phyloP scores from a whole-genome alignment of 2,797 vertebrate species.

The Telmatherina bonti region DNA sequence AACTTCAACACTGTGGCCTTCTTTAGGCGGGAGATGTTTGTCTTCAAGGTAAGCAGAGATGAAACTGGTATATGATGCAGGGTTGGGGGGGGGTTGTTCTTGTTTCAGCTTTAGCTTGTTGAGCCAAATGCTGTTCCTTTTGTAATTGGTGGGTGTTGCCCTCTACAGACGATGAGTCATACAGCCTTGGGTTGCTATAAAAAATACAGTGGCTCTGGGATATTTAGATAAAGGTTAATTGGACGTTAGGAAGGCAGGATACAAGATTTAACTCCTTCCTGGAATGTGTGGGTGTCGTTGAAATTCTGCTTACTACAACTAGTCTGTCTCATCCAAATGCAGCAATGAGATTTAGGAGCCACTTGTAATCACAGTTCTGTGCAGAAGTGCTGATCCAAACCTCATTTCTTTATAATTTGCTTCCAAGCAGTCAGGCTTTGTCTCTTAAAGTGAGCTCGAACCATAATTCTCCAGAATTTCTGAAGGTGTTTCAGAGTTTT shows the following conservation, averaged over 20 bases:
- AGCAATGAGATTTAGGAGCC: not conserved
- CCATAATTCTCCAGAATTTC: not conserved
- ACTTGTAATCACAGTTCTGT: not conserved
- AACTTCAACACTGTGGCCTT: slow-evolving; percentile 98
- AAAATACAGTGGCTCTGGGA: slow-evolving; percentile 12
- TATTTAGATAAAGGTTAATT: slow-evolving; percentile 35
- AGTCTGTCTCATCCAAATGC: not conserved
- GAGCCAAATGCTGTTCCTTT: not conserved
- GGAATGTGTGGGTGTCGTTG: not conserved
- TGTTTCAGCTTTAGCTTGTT: not conserved
- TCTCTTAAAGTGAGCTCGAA: not conserved
- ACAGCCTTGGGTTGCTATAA: slow-evolving; percentile 17
- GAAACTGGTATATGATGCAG: not conserved
- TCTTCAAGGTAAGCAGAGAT: slow-evolving; percentile 91
- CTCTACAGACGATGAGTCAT: slow-evolving; percentile 36
- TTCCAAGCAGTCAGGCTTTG: not conserved
- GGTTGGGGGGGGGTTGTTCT: too few relatives aligned
- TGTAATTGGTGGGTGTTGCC: slow-evolving; percentile 26
- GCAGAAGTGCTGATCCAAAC: not conserved
- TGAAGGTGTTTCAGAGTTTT: not conserved
- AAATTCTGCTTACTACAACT: not conserved
- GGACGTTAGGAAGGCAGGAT: slow-evolving; percentile 23
- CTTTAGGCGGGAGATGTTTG: slow-evolving; percentile 98
- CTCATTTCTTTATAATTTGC: not conserved
- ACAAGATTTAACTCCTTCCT: slow-evolving; percentile 9